These are phyloP conservation scores for Sciurus vulgaris DNA, from an alignment of 2,797 vertebrate species.

Conservation along the genomic window DNA sequence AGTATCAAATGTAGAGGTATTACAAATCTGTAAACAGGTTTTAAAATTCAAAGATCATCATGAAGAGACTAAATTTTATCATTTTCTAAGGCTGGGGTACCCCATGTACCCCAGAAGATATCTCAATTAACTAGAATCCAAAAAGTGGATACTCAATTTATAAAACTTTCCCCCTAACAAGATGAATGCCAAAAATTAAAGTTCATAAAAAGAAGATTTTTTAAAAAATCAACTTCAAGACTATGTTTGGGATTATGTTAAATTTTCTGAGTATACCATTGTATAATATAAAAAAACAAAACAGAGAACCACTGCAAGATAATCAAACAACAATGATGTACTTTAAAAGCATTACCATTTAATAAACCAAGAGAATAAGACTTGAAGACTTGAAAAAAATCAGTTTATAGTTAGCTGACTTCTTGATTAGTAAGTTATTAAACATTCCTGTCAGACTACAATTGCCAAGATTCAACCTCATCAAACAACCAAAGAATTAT, in stretches of 20 bases:
- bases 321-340: slow-evolving; percentile 56
- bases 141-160: slow-evolving; percentile 21
- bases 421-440: slow-evolving; percentile 47
- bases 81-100: not conserved
- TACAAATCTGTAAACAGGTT: slow-evolving; percentile 41
- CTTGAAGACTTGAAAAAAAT: slow-evolving; percentile 41
- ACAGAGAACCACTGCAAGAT: slow-evolving; percentile 15
- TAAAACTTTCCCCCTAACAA: not conserved
- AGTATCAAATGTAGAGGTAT: slow-evolving; percentile 17
- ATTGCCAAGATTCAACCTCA: slow-evolving; percentile 9
- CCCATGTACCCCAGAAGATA: not conserved
- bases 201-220: not conserved
- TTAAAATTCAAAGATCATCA: slow-evolving; percentile 40
- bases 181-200: slow-evolving; percentile 55
- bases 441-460: slow-evolving; percentile 23
- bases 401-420: not conserved
- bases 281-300: not conserved
- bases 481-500: slow-evolving; percentile 55
- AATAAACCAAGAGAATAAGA: slow-evolving; percentile 34
- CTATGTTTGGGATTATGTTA: slow-evolving; percentile 32
- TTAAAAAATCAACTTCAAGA: slow-evolving; percentile 36
- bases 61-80: slow-evolving; percentile 27
- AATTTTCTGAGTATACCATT: slow-evolving; percentile 37
- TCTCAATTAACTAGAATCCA: slow-evolving; percentile 6
- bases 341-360: not conserved